Evolutionary conservation across 2,113 vertebrate genomes (phyloP).

Genomic region (Macquaria australasica): DNA sequence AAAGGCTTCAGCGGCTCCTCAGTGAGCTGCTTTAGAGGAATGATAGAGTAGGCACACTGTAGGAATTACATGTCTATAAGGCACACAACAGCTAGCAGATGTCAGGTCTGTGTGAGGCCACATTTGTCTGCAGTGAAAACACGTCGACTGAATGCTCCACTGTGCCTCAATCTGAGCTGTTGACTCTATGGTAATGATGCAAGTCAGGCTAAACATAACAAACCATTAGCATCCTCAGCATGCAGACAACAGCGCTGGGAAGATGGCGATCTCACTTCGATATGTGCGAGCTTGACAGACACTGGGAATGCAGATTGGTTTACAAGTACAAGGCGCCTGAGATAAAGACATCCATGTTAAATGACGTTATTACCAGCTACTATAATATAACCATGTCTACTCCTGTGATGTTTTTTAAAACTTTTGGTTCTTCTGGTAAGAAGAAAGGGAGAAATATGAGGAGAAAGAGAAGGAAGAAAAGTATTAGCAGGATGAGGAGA

Average conservation of each 20-base stretch:
- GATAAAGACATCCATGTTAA: constrained; percentile 45
- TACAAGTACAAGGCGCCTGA: constrained; percentile 18
- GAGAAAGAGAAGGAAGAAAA: constrained; percentile 1
- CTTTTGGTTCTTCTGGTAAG: not conserved
- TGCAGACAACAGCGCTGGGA: constrained; percentile 56
- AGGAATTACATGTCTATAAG: constrained; percentile 72
- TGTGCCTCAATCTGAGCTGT: constrained; percentile 79
- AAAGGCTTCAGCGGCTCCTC: constrained; percentile 8
- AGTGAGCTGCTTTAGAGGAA: constrained; percentile 28
- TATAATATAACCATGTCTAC: constrained; percentile 17
- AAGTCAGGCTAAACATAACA: constrained; percentile 83
- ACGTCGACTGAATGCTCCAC: constrained; percentile 69
- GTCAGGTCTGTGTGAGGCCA: constrained; percentile 77
- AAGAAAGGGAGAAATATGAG: constrained; percentile 19
- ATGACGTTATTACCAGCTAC: constrained; percentile 21
- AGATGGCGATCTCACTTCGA: constrained; percentile 62
- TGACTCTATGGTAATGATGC: constrained; percentile 83
- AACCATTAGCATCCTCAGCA: constrained; percentile 79
- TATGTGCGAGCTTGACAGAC: constrained; percentile 47
- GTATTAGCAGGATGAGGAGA: constrained; percentile 22
- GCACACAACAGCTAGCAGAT: constrained; percentile 78
- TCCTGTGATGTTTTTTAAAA: not conserved
- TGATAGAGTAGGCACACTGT: constrained; percentile 63
- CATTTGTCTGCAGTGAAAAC: constrained; percentile 75
- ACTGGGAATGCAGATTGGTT: constrained; percentile 68